phyloP scores from a whole-genome alignment of 2,797 vertebrate genomes.

The Champsocephalus esox region DNA sequence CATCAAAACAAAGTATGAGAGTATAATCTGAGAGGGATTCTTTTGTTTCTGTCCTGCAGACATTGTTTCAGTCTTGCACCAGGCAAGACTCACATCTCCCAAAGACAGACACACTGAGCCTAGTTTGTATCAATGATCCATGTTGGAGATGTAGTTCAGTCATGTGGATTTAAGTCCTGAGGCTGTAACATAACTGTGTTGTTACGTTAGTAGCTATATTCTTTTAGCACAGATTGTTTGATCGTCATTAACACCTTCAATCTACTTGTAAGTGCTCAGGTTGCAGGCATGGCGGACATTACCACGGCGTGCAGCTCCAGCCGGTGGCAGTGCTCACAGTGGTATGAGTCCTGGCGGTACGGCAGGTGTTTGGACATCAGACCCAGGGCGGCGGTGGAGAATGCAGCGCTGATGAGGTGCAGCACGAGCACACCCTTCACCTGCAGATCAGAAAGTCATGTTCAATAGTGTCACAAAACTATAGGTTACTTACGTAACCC shows the following conservation, averaged over 20 bases:
- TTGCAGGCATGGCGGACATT: constrained; percentile 30
- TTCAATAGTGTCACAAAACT: background rate
- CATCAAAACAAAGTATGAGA: background rate
- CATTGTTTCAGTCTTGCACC: constrained; percentile 84
- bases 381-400: constrained; percentile 84
- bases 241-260: background rate
- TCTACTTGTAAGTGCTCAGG: background rate
- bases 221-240: background rate
- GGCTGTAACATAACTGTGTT: background rate
- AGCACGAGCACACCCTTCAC: constrained; percentile 84
- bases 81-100: constrained; percentile 51
- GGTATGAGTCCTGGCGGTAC: constrained; percentile 87
- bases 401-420: constrained; percentile 85
- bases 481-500: too few relatives aligned
- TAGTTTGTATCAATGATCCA: background rate
- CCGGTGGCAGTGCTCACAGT: constrained; percentile 86
- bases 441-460: constrained; percentile 54
- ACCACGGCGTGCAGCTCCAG: constrained; percentile 86
- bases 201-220: background rate
- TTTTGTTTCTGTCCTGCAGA: constrained; percentile 57
- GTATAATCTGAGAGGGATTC: background rate
- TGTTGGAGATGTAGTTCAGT: background rate
- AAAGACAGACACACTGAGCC: background rate
- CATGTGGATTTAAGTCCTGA: background rate
- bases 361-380: constrained; percentile 88